These are phyloP conservation scores for Pelodytes ibericus DNA, from an alignment of 2,797 vertebrate species.

Conservation along the genomic window DNA sequence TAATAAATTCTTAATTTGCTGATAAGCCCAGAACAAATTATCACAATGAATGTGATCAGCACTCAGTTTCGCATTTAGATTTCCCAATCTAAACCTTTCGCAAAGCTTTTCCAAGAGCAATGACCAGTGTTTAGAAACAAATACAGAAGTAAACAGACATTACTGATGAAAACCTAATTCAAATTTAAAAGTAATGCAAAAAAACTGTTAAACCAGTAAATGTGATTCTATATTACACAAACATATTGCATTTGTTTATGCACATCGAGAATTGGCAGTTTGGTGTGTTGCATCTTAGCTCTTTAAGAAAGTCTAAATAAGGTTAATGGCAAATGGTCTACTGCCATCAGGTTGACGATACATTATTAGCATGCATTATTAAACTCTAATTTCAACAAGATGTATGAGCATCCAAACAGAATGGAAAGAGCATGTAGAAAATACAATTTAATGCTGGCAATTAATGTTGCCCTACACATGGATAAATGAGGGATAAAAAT, in stretches of 20 bases:
- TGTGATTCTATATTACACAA: too few relatives aligned
- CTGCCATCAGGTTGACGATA: neutral
- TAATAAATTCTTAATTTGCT: neutral
- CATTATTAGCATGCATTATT: slow-evolving; percentile 1
- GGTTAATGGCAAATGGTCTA: neutral
- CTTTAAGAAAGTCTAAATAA: neutral
- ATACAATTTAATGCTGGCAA: slow-evolving; percentile 6
- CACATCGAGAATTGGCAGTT: too few relatives aligned
- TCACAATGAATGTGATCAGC: neutral
- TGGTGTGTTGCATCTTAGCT: neutral
- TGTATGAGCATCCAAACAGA: neutral
- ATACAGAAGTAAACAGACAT: too few relatives aligned
- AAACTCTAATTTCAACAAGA: slow-evolving; percentile 1
- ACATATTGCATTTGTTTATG: too few relatives aligned
- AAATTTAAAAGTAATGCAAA: too few relatives aligned
- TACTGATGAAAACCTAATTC: too few relatives aligned
- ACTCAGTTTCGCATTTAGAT: neutral
- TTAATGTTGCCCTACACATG: neutral
- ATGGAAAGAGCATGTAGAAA: neutral
- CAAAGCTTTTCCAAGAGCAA: too few relatives aligned
- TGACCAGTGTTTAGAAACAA: too few relatives aligned
- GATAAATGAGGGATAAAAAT: slow-evolving; percentile 4
- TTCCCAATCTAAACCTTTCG: too few relatives aligned
- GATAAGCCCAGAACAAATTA: neutral
- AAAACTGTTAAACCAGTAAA: too few relatives aligned